Evolutionary conservation across 2,888 invertebrate species (phyloP).

Genomic region (Geotrupes spiniger): DNA sequence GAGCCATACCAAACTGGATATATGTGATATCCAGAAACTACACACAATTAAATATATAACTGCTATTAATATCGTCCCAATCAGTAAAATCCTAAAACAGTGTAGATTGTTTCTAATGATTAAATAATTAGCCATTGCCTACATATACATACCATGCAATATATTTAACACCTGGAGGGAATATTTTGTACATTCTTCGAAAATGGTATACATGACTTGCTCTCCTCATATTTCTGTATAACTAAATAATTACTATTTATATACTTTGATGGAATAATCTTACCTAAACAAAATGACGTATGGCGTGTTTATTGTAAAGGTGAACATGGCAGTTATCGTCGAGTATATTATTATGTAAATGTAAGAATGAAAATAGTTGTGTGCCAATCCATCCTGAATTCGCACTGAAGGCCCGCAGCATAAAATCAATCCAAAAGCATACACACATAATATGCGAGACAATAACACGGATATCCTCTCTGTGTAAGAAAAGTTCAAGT

Average conservation of each 20-base stretch:
- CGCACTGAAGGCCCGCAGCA: constrained; percentile 21
- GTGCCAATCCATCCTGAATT: constrained; percentile 23
- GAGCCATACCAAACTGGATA: constrained; percentile 23
- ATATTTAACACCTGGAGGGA: no score
- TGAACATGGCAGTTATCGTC: constrained; percentile 13
- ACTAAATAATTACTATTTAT: no score
- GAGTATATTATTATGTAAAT: constrained; percentile 1
- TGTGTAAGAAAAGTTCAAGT: constrained; percentile 20
- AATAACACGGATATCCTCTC: constrained; percentile 26
- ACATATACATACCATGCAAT: no score
- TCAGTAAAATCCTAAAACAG: neutral
- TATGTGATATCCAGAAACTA: constrained; percentile 25
- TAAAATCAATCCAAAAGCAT: constrained; percentile 19
- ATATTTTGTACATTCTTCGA: no score
- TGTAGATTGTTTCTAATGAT: no score
- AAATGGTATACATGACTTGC: no score
- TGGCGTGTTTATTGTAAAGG: constrained; percentile 20
- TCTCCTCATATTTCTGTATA: no score
- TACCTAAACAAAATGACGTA: constrained; percentile 24
- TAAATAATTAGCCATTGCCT: no score
- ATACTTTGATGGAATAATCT: no score
- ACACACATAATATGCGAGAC: constrained; percentile 24
- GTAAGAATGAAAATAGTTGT: constrained; percentile 16
- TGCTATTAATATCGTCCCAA: constrained; percentile 14
- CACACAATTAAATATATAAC: constrained; percentile 22